Base-by-base conservation (phyloP, 2,113 vertebrate genomes). In the Ailurus styani region DNA sequence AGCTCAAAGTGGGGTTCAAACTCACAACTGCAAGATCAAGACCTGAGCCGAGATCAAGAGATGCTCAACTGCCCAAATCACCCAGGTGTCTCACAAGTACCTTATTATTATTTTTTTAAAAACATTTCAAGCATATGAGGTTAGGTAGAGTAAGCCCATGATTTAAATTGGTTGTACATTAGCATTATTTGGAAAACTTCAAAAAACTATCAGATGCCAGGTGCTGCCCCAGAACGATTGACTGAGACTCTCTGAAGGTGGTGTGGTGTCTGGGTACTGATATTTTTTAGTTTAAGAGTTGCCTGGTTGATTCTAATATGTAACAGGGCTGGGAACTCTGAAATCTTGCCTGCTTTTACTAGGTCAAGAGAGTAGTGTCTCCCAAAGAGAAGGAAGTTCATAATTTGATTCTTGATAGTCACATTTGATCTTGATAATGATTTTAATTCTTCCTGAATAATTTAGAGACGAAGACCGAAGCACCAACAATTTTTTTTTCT, bases 401-500 rank as follows among this genome's bases (percentile, higher is more conserved):
- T 79, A 60, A n/a, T 7, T 87, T 77, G 42, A 77, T 29, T 77
- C 2, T 73, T 73, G 40, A 75, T 75, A 77, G 31, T 77, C 42
- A 47, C 25, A 77, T 47, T 47, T 92, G 72, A 60, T 64, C 29
- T 87, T 66, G 18, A 57, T 47, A 87, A 87, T 40, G 42, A 86
- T 68, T 97, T 92, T 18, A 83, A 54, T 40, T 62, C 18, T 78
- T 84, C 60, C 21, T 93, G 13, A 77, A 66, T 77, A 95, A 70
- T 62, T 79, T n/a, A 79, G 93, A 90, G 27, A 23, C 37, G 92
- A 95, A 72, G 77, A 70, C 3, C 27, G 45, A 70, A 23, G 23
- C 2, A 70, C 6, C n/a, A 64, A 37, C 60, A 37, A 81, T 60
- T 72, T 68, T 86, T 50, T 50, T 17, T 66, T 94, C 45, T 47